Evolutionary conservation across 2,113 vertebrate species (phyloP), one percentile per base, ranked within the genome.

Genomic region (Eretmochelys imbricata): DNA sequence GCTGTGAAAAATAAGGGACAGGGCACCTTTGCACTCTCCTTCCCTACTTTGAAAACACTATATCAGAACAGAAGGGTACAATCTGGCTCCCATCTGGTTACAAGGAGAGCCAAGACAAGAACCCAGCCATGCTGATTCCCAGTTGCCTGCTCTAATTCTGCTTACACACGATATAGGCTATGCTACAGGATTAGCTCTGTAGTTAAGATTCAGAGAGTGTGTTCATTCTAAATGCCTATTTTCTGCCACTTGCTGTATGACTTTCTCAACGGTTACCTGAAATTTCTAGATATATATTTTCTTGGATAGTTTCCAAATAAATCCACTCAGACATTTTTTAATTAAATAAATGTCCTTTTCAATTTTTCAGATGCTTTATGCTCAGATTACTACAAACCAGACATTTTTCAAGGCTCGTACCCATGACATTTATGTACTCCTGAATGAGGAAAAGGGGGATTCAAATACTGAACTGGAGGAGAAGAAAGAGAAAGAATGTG

Each of bases 231-330:
- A 89, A 82, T 83, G 35, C 10, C 65, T 1, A 0, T 84, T 62
- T 82, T 49, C n/a, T 87, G 22, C 25, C 82, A 48, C 72, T 88
- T 50, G 48, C 24, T 50, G 3, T 24, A 78, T 54, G 69, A 85
- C 29, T n/a, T 90, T 78, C 65, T 85, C 20, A 76, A 82, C 81
- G 6, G 24, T 87, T 91, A 93, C 65, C 50, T 87, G 31, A 80
- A 94, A 69, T 88, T 80, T 96, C 87, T 87, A 95, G 81, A 88
- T 3, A 5, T 65, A 83, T 69, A 62, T 86, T 96, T 91, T 80
- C 12, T 65, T 92, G 83, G 54, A 85, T 4, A 84, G 19, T 13
- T 85, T 93, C 84, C 87, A 97, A 92, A 93, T 65, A 94, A 89
- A 89, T 19, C 0, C 53, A 80, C 0, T 19, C n/a, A 92, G 57